Evolutionary conservation across 2,113 vertebrate genomes (phyloP).

Genomic region (Gnathonemus echidnorhynchus): DNA sequence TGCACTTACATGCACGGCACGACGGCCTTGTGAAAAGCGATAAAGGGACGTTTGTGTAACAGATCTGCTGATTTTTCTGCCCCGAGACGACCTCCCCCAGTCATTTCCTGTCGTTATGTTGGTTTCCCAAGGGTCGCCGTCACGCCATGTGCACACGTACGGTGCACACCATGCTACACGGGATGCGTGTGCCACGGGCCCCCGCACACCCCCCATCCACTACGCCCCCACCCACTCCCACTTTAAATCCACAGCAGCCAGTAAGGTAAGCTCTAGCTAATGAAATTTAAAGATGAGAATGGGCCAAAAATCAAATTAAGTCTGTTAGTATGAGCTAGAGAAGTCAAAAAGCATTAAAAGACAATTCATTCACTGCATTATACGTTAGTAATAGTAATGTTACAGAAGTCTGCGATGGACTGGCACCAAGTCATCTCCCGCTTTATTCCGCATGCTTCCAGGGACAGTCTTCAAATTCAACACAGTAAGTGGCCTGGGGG

Average conservation of each 20-base stretch:
- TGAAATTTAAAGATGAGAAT: neutral
- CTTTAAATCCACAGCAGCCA: neutral
- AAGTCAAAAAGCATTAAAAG: neutral
- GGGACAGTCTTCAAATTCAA: too few relatives aligned
- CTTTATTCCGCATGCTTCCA: too few relatives aligned
- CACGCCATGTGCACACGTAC: neutral
- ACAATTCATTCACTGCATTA: neutral
- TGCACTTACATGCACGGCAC: neutral
- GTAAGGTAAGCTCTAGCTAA: neutral
- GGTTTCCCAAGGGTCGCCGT: neutral
- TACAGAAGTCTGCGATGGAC: neutral
- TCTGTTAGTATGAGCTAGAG: neutral
- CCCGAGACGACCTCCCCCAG: neutral
- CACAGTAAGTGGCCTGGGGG: neutral
- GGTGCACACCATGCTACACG: neutral
- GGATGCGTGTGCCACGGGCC: neutral
- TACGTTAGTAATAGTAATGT: neutral
- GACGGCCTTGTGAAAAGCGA: neutral
- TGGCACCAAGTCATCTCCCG: neutral
- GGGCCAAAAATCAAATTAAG: neutral
- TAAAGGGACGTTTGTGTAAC: neutral
- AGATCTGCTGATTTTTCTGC: neutral
- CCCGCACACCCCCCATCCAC: neutral
- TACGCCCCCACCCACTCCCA: neutral
- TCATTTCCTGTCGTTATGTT: neutral